A percentile compares a stretch with the other conserved stretches of the same genome.
Evolutionary conservation across 1,140 invertebrate genomes (phyloP).

Genomic region (Coptotermes formosanus): DNA sequence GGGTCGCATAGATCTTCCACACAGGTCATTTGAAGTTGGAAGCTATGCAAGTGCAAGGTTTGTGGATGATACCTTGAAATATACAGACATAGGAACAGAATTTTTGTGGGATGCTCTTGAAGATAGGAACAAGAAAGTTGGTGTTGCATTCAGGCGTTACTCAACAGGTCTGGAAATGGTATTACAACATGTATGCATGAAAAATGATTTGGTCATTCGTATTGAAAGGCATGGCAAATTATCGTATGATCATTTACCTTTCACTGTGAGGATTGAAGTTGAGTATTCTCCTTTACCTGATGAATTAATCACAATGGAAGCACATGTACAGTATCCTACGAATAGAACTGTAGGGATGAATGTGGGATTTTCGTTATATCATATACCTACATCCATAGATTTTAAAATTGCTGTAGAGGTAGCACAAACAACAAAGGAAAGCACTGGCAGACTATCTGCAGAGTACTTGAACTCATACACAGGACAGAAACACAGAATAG

Average conservation of each 20-base stretch:
- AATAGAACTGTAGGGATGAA: neutral
- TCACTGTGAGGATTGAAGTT: constrained; percentile 3
- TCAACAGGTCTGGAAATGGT: neutral
- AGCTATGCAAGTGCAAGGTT: neutral
- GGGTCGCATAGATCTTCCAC: constrained; percentile 1
- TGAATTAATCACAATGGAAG: constrained; percentile 23
- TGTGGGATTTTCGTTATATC: neutral
- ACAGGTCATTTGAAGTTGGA: constrained; percentile 26
- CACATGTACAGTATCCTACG: neutral
- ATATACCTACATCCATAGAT: neutral
- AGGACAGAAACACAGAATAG: constrained; percentile 19
- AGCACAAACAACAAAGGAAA: constrained; percentile 5
- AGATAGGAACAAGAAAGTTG: constrained; percentile 22
- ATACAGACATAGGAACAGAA: neutral
- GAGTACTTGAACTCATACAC: constrained; percentile 29
- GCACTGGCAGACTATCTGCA: neutral
- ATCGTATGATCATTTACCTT: neutral
- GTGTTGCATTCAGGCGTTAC: neutral
- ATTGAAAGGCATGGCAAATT: constrained; percentile 3
- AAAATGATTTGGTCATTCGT: constrained; percentile 21
- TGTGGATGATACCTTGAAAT: neutral
- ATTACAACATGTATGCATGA: constrained; percentile 26
- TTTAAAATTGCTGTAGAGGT: neutral
- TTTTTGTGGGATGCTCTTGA: constrained; percentile 31
- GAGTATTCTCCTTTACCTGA: constrained; percentile 28